These are phyloP conservation scores for Aptenodytes forsteri DNA, from an alignment of 2,113 vertebrate genomes.

Conservation along the genomic window DNA sequence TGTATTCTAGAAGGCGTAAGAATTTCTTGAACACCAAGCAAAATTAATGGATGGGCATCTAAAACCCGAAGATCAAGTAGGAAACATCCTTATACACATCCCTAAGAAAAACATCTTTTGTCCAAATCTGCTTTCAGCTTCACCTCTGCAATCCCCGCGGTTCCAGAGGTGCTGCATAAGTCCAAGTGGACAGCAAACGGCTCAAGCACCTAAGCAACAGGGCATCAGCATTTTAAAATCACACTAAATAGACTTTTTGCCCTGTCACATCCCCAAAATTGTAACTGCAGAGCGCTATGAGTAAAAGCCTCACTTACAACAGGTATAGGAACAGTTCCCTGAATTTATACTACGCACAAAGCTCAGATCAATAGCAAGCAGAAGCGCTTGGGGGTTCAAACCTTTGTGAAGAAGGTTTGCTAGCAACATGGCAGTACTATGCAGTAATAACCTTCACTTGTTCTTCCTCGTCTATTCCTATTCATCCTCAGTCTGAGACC, in stretches of 20 bases:
- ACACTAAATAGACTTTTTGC: neutral
- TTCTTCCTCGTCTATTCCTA: neutral
- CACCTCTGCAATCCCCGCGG: neutral
- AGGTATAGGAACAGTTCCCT: neutral
- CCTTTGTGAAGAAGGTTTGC: neutral
- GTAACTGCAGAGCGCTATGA: neutral
- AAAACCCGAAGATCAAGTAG: neutral
- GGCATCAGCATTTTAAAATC: neutral
- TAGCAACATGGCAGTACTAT: neutral
- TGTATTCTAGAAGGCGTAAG: neutral
- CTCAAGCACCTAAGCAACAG: neutral
- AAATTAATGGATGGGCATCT: neutral
- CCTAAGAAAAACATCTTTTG: neutral
- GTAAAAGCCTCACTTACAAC: neutral
- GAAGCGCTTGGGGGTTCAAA: neutral
- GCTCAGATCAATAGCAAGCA: neutral
- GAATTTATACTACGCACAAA: neutral
- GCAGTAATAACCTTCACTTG: neutral
- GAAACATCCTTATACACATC: neutral
- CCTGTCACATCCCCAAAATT: neutral
- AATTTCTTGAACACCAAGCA: neutral
- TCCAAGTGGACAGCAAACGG: neutral
- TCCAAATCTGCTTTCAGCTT: neutral
- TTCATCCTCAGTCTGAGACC: neutral
- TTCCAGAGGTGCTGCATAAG: neutral